Evolutionary conservation across 2,888 invertebrate species (phyloP).

Genomic region (Polylopha cassiicola): DNA sequence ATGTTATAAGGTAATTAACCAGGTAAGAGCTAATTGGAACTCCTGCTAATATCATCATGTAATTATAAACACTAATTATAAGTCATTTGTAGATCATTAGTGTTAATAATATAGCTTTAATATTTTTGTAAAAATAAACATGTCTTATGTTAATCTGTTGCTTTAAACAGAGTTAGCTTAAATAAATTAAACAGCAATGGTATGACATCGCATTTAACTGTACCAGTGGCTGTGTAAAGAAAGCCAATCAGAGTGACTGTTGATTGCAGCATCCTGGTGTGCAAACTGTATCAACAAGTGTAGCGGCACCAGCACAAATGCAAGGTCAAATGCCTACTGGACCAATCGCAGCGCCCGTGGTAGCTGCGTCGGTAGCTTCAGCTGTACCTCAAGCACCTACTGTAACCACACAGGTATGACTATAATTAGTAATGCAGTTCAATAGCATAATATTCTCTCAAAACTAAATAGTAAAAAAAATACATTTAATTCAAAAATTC

Average conservation of each 20-base stretch:
- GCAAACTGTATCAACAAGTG: slow-evolving; percentile 61
- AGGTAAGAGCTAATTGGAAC: slow-evolving; percentile 50
- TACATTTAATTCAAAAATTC: slow-evolving; percentile 13
- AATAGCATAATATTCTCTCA: no score
- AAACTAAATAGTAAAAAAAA: no score
- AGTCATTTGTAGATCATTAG: neutral
- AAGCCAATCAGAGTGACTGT: slow-evolving; percentile 1
- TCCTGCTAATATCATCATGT: slow-evolving; percentile 32
- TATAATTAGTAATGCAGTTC: neutral
- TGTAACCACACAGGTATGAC: slow-evolving; percentile 47
- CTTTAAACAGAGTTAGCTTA: slow-evolving; percentile 18
- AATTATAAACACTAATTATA: slow-evolving; percentile 35
- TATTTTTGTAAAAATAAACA: neutral
- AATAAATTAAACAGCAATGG: no score
- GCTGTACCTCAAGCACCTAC: slow-evolving; percentile 37
- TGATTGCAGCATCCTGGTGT: slow-evolving; percentile 58
- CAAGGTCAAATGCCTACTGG: slow-evolving; percentile 43
- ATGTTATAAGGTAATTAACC: slow-evolving; percentile 55
- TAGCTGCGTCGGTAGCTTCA: slow-evolving; percentile 33
- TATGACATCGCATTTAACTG: slow-evolving; percentile 7
- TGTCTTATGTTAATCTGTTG: no score
- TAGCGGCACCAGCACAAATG: slow-evolving; percentile 51
- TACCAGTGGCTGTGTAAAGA: neutral
- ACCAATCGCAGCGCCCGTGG: slow-evolving; percentile 43
- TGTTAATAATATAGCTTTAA: neutral